phyloP scores from a whole-genome alignment of 2,888 invertebrate genomes.

The Anagyrus pseudococci region DNA sequence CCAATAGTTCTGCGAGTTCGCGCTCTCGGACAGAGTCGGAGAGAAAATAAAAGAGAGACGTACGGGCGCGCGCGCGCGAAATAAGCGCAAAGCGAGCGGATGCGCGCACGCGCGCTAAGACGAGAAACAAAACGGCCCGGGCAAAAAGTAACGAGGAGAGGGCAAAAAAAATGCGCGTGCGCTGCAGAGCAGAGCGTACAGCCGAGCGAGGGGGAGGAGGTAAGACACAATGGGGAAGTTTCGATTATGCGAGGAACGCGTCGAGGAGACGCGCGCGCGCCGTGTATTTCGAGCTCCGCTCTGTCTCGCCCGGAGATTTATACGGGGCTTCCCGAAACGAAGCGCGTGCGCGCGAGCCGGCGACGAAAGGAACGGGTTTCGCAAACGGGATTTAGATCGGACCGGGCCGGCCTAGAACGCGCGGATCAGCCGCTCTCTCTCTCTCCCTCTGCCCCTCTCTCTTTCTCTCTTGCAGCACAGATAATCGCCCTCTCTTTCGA shows the following conservation, averaged over 20 bases:
- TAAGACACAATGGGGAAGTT: constrained; percentile 40
- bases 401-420: too few species aligned
- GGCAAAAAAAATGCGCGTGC: too few species aligned
- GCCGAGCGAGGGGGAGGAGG: constrained; percentile 11
- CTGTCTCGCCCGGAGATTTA: constrained; percentile 48
- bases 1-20: not conserved
- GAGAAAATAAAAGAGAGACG: not conserved
- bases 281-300: constrained; percentile 36
- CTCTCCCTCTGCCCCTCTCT: too few species aligned
- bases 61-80: not conserved
- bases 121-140: not conserved
- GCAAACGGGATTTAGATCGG: constrained; percentile 52
- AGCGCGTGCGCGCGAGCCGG: constrained; percentile 17
- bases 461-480: too few species aligned
- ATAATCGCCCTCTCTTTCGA: too few species aligned
- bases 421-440: too few species aligned
- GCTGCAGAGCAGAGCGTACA: too few species aligned
- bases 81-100: not conserved
- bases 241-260: constrained; percentile 41
- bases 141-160: constrained; percentile 5
- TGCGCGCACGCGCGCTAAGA: not conserved
- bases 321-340: constrained; percentile 33
- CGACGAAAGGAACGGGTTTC: constrained; percentile 49
- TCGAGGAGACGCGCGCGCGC: constrained; percentile 37
- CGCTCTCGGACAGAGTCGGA: not conserved